Conservation (phyloP, 2,888 invertebrate genomes). For the Zaprionus bogoriensis region DNA sequence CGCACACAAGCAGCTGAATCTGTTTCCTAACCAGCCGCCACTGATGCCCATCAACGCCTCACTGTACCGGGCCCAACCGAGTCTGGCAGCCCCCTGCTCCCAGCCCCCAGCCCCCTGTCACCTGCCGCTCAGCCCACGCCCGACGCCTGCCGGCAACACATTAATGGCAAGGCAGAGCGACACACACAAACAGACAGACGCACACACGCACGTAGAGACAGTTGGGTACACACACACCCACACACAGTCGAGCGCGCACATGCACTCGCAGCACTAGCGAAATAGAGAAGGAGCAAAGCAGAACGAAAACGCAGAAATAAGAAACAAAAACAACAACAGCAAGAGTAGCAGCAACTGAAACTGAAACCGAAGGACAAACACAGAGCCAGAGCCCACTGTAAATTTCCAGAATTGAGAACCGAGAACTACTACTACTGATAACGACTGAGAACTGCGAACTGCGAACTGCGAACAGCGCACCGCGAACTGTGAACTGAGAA, state of each 20-base stretch:
- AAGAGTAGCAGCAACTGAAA: not conserved
- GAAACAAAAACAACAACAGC: too few species aligned
- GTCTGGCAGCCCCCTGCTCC: not conserved
- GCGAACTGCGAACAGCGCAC: too few species aligned
- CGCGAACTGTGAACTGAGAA: too few species aligned
- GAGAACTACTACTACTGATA: too few species aligned
- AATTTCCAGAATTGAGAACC: conserved; percentile 8
- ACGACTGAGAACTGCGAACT: too few species aligned
- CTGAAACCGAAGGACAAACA: conserved; percentile 19
- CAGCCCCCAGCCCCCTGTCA: not conserved
- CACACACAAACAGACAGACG: conserved; percentile 12
- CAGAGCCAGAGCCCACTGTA: conserved; percentile 20
- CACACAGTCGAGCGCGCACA: too few species aligned
- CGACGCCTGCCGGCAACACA: not conserved
- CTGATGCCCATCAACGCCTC: conserved; percentile 13
- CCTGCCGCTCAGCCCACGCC: conserved; percentile 1
- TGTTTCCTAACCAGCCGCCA: conserved; percentile 57
- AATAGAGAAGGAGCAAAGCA: conserved; percentile 31
- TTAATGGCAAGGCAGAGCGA: conserved; percentile 13
- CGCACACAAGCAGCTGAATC: conserved; percentile 46
- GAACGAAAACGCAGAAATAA: conserved; percentile 19
- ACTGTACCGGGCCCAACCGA: too few species aligned
- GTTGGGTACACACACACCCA: too few species aligned
- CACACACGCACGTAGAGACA: not conserved
- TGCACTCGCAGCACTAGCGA: too few species aligned